Percentiles rank a stretch among this genome's conserved stretches.
phyloP scores from a whole-genome alignment of 2,797 vertebrate genomes.

The Peromyscus nudipes region DNA sequence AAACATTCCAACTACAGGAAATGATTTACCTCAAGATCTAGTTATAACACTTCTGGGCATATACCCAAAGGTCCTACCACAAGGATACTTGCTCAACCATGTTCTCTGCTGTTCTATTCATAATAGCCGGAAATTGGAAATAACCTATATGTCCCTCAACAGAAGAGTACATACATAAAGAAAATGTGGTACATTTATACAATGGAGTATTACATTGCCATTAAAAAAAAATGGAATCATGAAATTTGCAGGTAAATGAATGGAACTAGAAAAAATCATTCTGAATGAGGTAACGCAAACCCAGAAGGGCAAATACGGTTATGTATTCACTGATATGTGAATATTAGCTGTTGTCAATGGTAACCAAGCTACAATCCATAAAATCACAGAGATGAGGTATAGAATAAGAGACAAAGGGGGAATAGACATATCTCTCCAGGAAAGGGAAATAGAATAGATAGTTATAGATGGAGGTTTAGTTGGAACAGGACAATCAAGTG shows the following conservation, averaged over 20 bases:
- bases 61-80: not conserved
- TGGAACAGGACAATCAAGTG: not conserved
- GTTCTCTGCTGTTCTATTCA: not conserved
- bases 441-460: not conserved
- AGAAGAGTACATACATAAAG: not conserved
- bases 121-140: not conserved
- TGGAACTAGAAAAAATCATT: not conserved
- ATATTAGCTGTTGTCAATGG: not conserved
- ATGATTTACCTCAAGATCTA: too few relatives aligned
- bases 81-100: not conserved
- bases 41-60: too few relatives aligned
- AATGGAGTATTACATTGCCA: not conserved
- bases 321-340: not conserved
- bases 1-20: too few relatives aligned
- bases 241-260: not conserved
- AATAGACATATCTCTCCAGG: not conserved
- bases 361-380: not conserved
- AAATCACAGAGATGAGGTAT: not conserved
- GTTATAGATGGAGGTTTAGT: not conserved
- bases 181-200: not conserved
- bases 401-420: not conserved
- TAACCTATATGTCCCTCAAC: not conserved
- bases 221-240: not conserved
- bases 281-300: not conserved
- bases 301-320: not conserved